These are phyloP conservation scores for Meandrusa payeni DNA, from an alignment of 2,888 invertebrate species.

Conservation along the genomic window DNA sequence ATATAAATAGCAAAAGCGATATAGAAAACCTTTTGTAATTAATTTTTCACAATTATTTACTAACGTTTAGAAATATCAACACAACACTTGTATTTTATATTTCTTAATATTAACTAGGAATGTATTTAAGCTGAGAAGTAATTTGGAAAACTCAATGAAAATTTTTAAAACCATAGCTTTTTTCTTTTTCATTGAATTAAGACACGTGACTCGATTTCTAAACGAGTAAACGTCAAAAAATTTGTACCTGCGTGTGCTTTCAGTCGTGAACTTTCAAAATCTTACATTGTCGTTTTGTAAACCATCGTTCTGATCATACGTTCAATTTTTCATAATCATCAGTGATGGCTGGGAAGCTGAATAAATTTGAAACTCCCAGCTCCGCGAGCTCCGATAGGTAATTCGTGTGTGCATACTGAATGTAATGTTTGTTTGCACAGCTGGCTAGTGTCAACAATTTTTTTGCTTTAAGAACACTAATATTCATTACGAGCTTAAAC, in stretches of 20 bases:
- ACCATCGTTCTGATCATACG: slow-evolving; percentile 7
- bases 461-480: slow-evolving; percentile 42
- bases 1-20: too few relatives aligned
- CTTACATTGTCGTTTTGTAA: slow-evolving; percentile 27
- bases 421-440: slow-evolving; percentile 71
- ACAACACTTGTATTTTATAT: too few relatives aligned
- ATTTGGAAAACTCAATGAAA: too few relatives aligned
- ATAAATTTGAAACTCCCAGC: slow-evolving; percentile 91
- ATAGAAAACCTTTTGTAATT: too few relatives aligned
- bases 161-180: too few relatives aligned
- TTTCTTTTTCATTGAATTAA: too few relatives aligned
- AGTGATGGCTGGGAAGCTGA: slow-evolving; percentile 76
- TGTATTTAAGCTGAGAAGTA: too few relatives aligned
- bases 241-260: slow-evolving; percentile 51
- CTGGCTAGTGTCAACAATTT: slow-evolving; percentile 64
- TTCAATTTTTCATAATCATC: slow-evolving; percentile 35
- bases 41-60: too few relatives aligned
- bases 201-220: slow-evolving; percentile 29
- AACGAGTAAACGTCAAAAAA: slow-evolving; percentile 42
- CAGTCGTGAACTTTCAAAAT: slow-evolving; percentile 43
- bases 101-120: too few relatives aligned
- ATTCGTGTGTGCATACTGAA: slow-evolving; percentile 58
- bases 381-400: slow-evolving; percentile 96
- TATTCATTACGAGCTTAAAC: slow-evolving; percentile 55
- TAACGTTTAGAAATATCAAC: too few relatives aligned